Evolutionary conservation across 1,140 invertebrate genomes (phyloP), one percentile per base, ranked within the genome.

Genomic region (Lithobius niger): DNA sequence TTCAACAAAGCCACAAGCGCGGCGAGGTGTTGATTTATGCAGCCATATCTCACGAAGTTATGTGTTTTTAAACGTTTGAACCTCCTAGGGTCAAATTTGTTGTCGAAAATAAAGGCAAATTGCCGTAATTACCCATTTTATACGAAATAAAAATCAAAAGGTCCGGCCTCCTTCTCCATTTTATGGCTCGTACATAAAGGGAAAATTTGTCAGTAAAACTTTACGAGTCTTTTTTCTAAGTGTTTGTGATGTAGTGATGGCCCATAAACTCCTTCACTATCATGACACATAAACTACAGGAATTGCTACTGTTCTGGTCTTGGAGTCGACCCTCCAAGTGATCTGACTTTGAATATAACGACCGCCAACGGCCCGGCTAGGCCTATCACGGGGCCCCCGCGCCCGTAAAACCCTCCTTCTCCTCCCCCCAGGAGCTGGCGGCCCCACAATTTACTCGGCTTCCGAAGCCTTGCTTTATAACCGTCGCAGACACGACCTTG

Each of bases 131-230:
- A 50, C 48, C 48, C 48, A 19, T 50, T 50, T 50, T 50, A 50
- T 50, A 50, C 19, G 13, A 26, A 50, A 50, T 50, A 50, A 50
- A 50, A 50, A 50, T 50, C 24, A 50, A 50, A 21, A 27, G 27
- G 48, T 50, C 48, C 48, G 48, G 48, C 27, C 15, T 21, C 15
- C 27, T 50, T 26, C 48, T 22, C 48, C 48, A 26, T 26, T 50
- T 50, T 50, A 50, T 50, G 48, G 48, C 24, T 26, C 48, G 24
- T 50, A 50, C 48, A 26, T 50, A 50, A 50, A 50, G 27, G 48
- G 48, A 27, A 50, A 40, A 50, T 50, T 50, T 50, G 48, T 50
- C 48, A 50, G 48, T 50, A 50, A 50, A 50, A 50, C 48, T 50
- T 50, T 50, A 50, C 48, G 48, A 50, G 48, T 50, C 22, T 27